Base-by-base conservation (phyloP, 2,113 vertebrate genomes). In the rat (Rattus norvegicus) region DNA sequence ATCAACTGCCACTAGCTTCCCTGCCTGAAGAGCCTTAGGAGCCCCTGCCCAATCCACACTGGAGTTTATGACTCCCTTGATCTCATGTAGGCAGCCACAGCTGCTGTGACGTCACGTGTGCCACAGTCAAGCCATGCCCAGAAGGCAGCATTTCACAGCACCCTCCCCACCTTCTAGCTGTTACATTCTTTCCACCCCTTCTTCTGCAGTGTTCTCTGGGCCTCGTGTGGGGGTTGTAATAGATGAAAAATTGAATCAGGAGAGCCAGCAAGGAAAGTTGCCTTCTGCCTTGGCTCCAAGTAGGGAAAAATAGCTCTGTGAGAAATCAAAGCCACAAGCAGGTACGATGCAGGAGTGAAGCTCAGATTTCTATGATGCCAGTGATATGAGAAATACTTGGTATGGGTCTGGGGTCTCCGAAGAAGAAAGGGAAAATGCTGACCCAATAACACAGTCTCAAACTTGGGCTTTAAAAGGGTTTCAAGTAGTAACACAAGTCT, bases 341-440 rank as follows among this genome's bases (percentile, higher is more conserved):
- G 24, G 2, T 7, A 4, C 2, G 19, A 56, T 47, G 0, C 36
- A 6, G 12, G 22, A n/a, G 61, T 65, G 49, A 36, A 5, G 5
- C 26, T 16, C 43, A 73, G 61, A 47, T 49, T 54, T 26, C 14
- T n/a, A 19, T 30, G 36, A 12, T 11, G 26, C 49, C 36, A 63
- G 30, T 16, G 26, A 80, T 28, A 11, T 49, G 33, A 26, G 30
- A 79, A 43, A 63, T 33, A 88, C 8, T 63, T 59, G n/a, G 26
- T 36, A 22, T 3, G 8, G 12, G 10, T 61, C 39, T 65, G 47
- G 4, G 24, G 14, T 88, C 43, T 33, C 63, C 47, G 1, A 22
- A 59, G 69, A 59, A 69, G 22, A 24, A 61, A 49, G 59, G 8
- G 54, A 14, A 67, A 83, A 22, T 2, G 17, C 11, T 52, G 75